Conservation (phyloP, 1,140 invertebrate species). For the Zaprionus inermis region DNA sequence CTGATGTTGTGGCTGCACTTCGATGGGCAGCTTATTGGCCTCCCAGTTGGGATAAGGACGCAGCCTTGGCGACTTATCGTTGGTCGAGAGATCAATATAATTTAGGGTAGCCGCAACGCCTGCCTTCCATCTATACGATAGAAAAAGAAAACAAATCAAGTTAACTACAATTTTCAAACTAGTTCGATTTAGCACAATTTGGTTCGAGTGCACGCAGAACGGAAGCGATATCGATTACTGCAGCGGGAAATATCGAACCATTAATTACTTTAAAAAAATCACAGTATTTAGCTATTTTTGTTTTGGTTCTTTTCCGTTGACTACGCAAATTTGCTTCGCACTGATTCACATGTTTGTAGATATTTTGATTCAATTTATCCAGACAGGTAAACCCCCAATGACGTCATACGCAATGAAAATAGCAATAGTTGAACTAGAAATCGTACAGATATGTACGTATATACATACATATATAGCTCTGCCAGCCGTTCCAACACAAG, state of each 20-base stretch:
- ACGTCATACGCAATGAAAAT: slow-evolving; percentile 36
- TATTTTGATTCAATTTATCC: background rate
- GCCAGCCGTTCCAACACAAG: slow-evolving; percentile 4
- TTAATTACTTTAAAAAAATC: background rate
- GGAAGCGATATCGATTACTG: background rate
- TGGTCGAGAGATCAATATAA: slow-evolving; percentile 86
- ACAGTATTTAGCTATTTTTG: background rate
- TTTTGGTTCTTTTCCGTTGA: background rate
- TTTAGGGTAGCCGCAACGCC: slow-evolving; percentile 90
- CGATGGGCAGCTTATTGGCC: slow-evolving; percentile 86
- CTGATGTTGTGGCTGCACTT: slow-evolving; percentile 63
- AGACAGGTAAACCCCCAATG: slow-evolving; percentile 51
- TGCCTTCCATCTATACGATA: slow-evolving; percentile 87
- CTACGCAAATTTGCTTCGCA: background rate
- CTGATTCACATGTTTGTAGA: slow-evolving; percentile 1
- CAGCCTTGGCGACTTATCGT: slow-evolving; percentile 86
- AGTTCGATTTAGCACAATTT: background rate
- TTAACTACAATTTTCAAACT: too few relatives aligned
- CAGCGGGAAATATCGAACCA: background rate
- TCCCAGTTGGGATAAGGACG: slow-evolving; percentile 89
- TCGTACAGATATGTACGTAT: background rate
- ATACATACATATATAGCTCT: background rate
- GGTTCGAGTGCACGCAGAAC: background rate
- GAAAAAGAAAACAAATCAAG: background rate
- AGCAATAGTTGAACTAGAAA: background rate